Evolutionary conservation across 2,888 invertebrate genomes (phyloP), one percentile per base, ranked within the genome.

Genomic region (Lithodes maja): DNA sequence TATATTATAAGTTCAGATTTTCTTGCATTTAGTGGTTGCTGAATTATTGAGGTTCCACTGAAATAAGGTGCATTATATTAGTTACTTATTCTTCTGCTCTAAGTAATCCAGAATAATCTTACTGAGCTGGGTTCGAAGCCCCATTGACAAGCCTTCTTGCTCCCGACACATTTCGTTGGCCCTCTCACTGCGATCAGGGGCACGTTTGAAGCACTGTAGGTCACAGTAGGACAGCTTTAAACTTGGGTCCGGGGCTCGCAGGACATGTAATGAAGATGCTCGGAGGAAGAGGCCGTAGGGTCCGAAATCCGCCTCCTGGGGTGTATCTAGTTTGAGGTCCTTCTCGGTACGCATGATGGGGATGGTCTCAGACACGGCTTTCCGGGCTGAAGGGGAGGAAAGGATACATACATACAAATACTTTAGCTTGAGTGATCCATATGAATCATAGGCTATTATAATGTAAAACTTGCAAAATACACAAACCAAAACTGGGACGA

Each of bases 161-260:
- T 69, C 75, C 69, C 54, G 69, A 81, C 82, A 91, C 9, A 84
- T 9, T 1, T 53, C 49, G 17, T 86, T 82, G 2, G 71, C 17
- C 9, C 61, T 54, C 49, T 89, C 86, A 54, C 89, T 90, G 5
- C 91, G 82, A 5, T 53, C 68, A 7, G 61, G 83, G 49, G 85
- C 71, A 2, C 86, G 84, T 9, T 83, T 61, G n/a, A 54, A 68
- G 91, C 94, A 94, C 2, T 92, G 92, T 9, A 93, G 91, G 50
- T 92, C 92, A 77, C 92, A 92, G 93, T 95, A 94, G 86, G 93
- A 93, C 83, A 96, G 94, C 92, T 95, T 95, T 74, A 98, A 94
- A 92, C 96, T 96, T 81, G 97, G 97, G 93, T 98, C 98, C 5
- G 97, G 96, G 53, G 96, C 97, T 85, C 97, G 95, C 93, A 97